phyloP scores from a whole-genome alignment of 2,113 vertebrate genomes.

The Progne subis region DNA sequence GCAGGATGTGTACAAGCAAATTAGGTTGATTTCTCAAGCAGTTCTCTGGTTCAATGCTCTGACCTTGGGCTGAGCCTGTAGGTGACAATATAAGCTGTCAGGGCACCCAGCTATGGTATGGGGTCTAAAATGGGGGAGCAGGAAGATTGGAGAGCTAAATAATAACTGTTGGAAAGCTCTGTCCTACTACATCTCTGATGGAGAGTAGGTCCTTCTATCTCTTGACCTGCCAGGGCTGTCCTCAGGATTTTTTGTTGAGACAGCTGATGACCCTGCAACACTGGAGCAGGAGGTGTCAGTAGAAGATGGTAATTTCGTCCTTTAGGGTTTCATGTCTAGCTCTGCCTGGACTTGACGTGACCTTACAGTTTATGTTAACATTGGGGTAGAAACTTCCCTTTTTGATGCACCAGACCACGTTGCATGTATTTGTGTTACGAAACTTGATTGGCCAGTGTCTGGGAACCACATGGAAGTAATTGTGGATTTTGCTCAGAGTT shows the following conservation, averaged over 20 bases:
- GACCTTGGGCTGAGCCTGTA: neutral
- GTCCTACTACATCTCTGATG: neutral
- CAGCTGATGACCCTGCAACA: neutral
- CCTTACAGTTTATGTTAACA: neutral
- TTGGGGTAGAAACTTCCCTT: neutral
- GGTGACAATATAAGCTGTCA: neutral
- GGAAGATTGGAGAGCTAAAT: neutral
- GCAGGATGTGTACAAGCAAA: accelerated
- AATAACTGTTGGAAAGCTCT: neutral
- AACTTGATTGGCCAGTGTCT: neutral
- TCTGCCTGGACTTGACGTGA: neutral
- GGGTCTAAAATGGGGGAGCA: neutral
- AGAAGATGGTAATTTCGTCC: neutral
- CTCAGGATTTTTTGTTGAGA: neutral
- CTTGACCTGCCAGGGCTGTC: neutral
- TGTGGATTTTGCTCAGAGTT: neutral
- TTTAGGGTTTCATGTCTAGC: neutral
- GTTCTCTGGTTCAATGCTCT: neutral
- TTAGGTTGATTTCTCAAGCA: neutral
- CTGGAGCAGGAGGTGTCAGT: neutral
- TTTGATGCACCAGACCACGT: accelerated
- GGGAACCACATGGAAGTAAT: conserved; percentile 1
- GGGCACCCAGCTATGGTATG: accelerated
- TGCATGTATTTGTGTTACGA: neutral
- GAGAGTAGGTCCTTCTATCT: neutral